Conservation (phyloP, 2,888 invertebrate species). For the Acanthosepion lycidas region DNA sequence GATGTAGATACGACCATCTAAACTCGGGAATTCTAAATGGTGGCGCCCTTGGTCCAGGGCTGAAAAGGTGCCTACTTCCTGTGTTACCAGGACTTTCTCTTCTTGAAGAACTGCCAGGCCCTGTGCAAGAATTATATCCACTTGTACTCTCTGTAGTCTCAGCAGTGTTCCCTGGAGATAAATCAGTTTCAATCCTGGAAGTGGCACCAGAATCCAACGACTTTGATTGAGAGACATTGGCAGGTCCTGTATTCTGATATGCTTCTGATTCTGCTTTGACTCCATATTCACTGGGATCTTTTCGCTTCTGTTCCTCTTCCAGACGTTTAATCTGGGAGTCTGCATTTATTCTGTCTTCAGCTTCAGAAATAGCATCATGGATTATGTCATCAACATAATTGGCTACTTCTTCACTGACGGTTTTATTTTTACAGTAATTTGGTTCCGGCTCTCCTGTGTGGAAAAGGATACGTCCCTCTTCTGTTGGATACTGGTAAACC, state of each 20-base stretch:
- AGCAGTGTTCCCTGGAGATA: not conserved
- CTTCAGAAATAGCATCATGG: not conserved
- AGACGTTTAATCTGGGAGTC: not conserved
- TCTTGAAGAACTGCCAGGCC: not conserved
- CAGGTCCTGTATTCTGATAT: not conserved
- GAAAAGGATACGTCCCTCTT: not conserved
- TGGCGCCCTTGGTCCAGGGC: conserved; percentile 73
- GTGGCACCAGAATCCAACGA: not conserved
- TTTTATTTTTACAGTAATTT: not conserved
- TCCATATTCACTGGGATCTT: not conserved
- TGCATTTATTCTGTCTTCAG: not conserved
- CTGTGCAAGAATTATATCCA: conserved; percentile 42
- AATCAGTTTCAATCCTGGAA: not conserved
- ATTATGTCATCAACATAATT: not conserved
- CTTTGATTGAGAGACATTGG: not conserved
- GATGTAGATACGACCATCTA: conserved; percentile 99
- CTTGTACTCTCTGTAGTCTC: not conserved
- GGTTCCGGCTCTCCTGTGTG: not conserved
- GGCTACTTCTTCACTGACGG: not conserved
- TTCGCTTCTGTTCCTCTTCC: not conserved
- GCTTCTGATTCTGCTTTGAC: not conserved
- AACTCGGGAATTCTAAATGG: conserved; percentile 99
- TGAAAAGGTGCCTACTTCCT: conserved; percentile 69
- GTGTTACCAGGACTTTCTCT: conserved; percentile 34
- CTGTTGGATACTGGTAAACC: not conserved